phyloP scores from a whole-genome alignment of 2,797 vertebrate species.

The Pangasius larnaudii region DNA sequence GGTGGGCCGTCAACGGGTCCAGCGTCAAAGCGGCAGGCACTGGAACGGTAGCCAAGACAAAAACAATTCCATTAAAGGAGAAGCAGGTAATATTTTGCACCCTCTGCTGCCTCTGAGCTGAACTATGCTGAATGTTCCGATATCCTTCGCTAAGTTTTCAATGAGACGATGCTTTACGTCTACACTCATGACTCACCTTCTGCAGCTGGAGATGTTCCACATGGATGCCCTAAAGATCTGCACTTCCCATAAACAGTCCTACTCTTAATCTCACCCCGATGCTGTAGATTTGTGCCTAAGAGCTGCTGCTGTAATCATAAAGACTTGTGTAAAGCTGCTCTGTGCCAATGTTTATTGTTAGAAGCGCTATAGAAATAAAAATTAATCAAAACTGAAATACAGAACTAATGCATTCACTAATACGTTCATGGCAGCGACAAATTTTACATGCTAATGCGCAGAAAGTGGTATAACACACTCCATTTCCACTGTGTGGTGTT shows the following conservation, averaged over 20 bases:
- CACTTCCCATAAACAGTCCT: not conserved
- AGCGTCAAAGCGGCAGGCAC: constrained; percentile 91
- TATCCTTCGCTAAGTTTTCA: not conserved
- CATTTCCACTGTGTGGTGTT: not conserved
- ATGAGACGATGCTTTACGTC: not conserved
- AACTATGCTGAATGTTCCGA: not conserved
- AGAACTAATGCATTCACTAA: not conserved
- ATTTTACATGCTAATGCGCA: not conserved
- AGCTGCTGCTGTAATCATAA: not conserved
- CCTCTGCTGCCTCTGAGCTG: not conserved
- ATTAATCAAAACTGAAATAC: not conserved
- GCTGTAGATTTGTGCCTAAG: not conserved
- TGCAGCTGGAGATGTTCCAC: not conserved
- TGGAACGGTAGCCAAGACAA: constrained; percentile 56
- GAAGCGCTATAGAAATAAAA: not conserved
- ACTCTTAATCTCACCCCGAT: not conserved
- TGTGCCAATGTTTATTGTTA: not conserved
- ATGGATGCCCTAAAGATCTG: not conserved
- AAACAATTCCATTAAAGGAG: not conserved
- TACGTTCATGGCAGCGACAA: not conserved
- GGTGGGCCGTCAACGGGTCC: constrained; percentile 94
- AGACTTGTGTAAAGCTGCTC: not conserved
- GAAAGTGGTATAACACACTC: not conserved
- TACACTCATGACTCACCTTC: not conserved
- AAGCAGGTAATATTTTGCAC: too few species aligned